These are phyloP conservation scores for Onthophagus taurus DNA, from an alignment of 1,140 invertebrate species.

Conservation along the genomic window DNA sequence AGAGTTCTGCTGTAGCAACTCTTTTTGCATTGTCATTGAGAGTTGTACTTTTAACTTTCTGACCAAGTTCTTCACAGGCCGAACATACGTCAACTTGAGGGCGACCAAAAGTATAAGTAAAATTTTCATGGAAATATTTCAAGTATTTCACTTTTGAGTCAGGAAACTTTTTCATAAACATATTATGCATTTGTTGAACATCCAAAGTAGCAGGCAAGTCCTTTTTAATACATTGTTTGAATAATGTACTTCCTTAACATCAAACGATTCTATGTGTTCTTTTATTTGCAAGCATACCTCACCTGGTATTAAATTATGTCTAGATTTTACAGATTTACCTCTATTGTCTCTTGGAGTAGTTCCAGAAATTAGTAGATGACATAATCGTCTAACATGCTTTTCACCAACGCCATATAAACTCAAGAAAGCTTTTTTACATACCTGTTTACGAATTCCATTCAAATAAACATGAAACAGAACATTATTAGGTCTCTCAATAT, in stretches of 20 bases:
- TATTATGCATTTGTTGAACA: conserved; percentile 24
- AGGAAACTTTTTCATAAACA: conserved; percentile 20
- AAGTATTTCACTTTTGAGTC: conserved; percentile 11
- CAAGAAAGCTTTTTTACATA: too few species aligned
- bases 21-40: conserved; percentile 24
- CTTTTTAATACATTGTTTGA: conserved; percentile 2
- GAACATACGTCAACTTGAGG: conserved; percentile 25
- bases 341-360: conserved; percentile 1
- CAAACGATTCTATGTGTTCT: conserved; percentile 1
- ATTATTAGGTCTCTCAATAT: too few species aligned
- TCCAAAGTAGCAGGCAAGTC: conserved; percentile 18
- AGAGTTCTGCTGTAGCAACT: conserved; percentile 24
- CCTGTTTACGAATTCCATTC: too few species aligned
- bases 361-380: background rate
- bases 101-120: conserved; percentile 21
- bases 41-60: conserved; percentile 9
- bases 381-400: too few species aligned
- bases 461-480: too few species aligned
- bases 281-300: conserved; percentile 2
- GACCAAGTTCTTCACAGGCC: conserved; percentile 21
- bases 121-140: conserved; percentile 25
- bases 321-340: conserved; percentile 2
- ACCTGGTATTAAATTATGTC: conserved; percentile 1
- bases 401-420: too few species aligned
- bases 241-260: conserved; percentile 5